Base-by-base conservation (phyloP, 2,113 vertebrate species). In the Suncus etruscus region DNA sequence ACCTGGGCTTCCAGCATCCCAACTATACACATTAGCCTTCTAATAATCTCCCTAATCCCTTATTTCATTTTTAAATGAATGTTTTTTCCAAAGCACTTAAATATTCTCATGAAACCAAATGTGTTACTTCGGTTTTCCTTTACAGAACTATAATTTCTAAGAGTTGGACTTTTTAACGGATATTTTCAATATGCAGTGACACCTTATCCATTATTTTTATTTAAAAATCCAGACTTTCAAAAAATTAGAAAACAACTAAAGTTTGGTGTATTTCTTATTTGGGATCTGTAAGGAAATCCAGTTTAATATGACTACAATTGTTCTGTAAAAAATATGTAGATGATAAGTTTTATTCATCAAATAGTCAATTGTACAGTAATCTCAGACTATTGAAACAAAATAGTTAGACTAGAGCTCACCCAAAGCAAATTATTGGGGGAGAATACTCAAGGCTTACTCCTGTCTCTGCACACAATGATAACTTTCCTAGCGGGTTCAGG, bases 71-170 rank as follows among this genome's bases (percentile, higher is more conserved):
- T 86, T 50, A 83, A 82, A 68, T 25, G 15, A 68, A 83, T 81
- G 22, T 82, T 73, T 82, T 92, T 92, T 24, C 31, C 92, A 10
- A 82, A 90, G 68, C n/a, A 83, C 20, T 81, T 81, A 81, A 65
- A 76, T 51, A 39, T 69, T 93, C 89, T 75, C 80, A 66, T 76
- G 20, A 94, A 91, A 85, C 39, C 31, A 86, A 83, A 93, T 89
- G 45, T 58, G 9, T 72, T 83, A 86, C 25, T 58, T 73, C 47
- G 82, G 84, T 54, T 87, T 91, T 83, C 8, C 73, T 79, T 91
- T 73, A 73, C 75, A 82, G 80, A 90, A 47, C 74, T 89, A 25
- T 78, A 68, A 93, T 93, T 84, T 91, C n/a, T 80, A 87, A 83
- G 48, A 70, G 68, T 89, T 72, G 79, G 91, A 76, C 58, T 94